Evolutionary conservation across 2,888 invertebrate genomes (phyloP), one percentile per base, ranked within the genome.

Genomic region (Campoplex nolae): DNA sequence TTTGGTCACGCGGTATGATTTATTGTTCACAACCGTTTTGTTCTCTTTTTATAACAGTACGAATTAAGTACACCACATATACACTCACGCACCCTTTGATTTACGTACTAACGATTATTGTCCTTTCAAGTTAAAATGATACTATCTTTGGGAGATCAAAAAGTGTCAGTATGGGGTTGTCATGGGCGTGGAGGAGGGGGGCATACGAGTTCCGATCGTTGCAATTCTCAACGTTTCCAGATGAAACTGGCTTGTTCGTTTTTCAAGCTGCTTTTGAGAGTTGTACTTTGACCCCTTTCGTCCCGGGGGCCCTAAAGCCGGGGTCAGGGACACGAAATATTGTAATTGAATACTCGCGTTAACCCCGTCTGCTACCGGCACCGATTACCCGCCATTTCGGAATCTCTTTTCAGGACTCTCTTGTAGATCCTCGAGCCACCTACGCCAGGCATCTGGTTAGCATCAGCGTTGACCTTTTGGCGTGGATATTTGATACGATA

Each of bases 351-450:
- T 62, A 67, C 65, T 87, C 83, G 78, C 32, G 71, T 42, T 68
- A 90, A 90, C 92, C 90, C 93, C 93, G 91, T 94, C 94, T 94
- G 94, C 94, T 94, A 94, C 94, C 94, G 94, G 93, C 93, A 94
- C 93, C 92, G 93, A 88, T 92, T 90, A 65, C 92, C 92, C 90
- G 92, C 91, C 94, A 93, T 93, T 89, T 92, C 91, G 83, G 90
- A 90, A 85, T 91, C 90, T 90, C 89, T 93, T 88, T 89, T 91
- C 86, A 90, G 81, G 82, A 89, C 85, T 88, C 88, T 90, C 70
- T 79, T 68, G 83, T 84, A 75, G 35, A 73, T 67, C 58, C 88
- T 87, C 81, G 88, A 80, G 32, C 85, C 83, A 87, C 86, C 77
- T 51, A 70, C 75, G 51, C 75, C 87, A 81, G 88, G 89, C 92